phyloP scores from a whole-genome alignment of 2,888 invertebrate genomes.

The Eucera pruinosa region DNA sequence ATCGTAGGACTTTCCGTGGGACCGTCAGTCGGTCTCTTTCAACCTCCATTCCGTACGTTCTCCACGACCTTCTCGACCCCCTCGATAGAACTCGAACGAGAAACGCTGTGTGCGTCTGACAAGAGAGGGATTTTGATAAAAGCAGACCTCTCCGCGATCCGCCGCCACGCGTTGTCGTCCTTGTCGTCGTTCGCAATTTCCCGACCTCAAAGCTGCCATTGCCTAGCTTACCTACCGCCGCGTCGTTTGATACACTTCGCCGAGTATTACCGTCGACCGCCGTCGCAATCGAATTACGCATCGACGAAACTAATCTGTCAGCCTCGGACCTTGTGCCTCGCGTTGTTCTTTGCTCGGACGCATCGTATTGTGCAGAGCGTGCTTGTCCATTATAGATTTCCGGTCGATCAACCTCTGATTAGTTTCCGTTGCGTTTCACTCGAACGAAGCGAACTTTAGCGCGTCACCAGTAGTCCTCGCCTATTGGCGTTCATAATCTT shows the following conservation, averaged over 20 bases:
- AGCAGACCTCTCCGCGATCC: conserved; percentile 63
- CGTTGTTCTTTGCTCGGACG: no score
- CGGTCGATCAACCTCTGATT: conserved; percentile 5
- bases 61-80: conserved; percentile 40
- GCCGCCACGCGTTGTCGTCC: conserved; percentile 46
- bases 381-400: neutral
- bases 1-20: neutral
- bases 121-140: conserved; percentile 80
- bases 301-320: conserved; percentile 27
- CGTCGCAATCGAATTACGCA: conserved; percentile 51
- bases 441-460: no score
- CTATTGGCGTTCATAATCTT: no score
- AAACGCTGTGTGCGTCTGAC: conserved; percentile 81
- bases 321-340: no score
- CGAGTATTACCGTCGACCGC: conserved; percentile 8
- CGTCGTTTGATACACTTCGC: conserved; percentile 20
- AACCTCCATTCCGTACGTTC: conserved; percentile 21
- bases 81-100: conserved; percentile 72
- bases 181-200: conserved; percentile 75
- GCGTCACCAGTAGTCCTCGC: no score
- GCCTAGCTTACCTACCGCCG: neutral
- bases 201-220: conserved; percentile 68
- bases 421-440: no score
- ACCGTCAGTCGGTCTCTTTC: conserved; percentile 7
- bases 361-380: no score